Conservation (phyloP, 2,888 invertebrate species). For the Drosophila sordidula region DNA sequence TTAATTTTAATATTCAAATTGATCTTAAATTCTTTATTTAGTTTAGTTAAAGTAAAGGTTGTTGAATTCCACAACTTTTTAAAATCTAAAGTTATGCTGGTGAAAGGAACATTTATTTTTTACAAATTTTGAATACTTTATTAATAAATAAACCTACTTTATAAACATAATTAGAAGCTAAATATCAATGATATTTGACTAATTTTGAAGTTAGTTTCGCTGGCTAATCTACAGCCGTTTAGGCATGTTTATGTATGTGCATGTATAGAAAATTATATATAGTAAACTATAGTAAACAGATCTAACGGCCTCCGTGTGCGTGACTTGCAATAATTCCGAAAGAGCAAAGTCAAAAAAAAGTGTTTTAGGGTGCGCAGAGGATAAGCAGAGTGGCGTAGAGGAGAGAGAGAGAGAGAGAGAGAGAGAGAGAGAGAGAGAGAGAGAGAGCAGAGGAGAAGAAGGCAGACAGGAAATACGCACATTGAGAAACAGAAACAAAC, state of each 20-base stretch:
- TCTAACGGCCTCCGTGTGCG: constrained; percentile 67
- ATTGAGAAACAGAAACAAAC: constrained; percentile 23
- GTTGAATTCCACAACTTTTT: too few species aligned
- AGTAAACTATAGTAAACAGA: constrained; percentile 23
- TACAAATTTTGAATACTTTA: too few species aligned
- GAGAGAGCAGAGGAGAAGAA: neutral
- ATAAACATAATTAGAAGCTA: too few species aligned
- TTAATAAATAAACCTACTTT: too few species aligned
- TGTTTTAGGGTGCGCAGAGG: constrained; percentile 63
- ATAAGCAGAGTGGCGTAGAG: constrained; percentile 18
- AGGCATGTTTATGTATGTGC: neutral
- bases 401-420: neutral
- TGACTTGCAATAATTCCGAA: constrained; percentile 62
- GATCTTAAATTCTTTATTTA: too few species aligned
- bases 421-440: neutral
- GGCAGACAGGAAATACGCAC: constrained; percentile 55
- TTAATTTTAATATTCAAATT: too few species aligned
- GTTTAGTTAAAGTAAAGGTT: too few species aligned
- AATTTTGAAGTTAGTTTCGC: neutral
- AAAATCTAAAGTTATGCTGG: too few species aligned
- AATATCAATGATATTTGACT: neutral
- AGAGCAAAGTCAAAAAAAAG: constrained; percentile 64
- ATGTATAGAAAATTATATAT: neutral
- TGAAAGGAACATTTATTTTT: too few species aligned
- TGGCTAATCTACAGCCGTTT: constrained; percentile 15